Evolutionary conservation across 2,797 vertebrate genomes (phyloP), one percentile per base, ranked within the genome.

Genomic region (Rhinogobio ventralis): DNA sequence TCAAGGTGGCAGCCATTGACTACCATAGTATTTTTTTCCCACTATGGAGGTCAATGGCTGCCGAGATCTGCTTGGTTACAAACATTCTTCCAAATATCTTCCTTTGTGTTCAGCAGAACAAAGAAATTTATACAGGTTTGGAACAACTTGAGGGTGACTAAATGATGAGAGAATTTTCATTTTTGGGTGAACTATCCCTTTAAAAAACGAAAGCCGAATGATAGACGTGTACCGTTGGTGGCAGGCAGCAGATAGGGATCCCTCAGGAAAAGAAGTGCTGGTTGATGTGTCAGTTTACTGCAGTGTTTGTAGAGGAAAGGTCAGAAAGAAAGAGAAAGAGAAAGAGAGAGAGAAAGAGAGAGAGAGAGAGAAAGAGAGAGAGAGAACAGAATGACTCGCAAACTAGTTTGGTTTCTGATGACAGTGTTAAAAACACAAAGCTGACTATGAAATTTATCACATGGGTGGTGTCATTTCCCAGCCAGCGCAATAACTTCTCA

Each of bases 251-350:
- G 95, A 92, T 97, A 99, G 88, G 98, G 98, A 94, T 99, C 98
- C 94, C 97, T 96, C 90, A 97, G 96, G 94, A 97, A 99, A 91
- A 98, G 94, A 93, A 99, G 92, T 89, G 97, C 96, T 0, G 98
- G 98, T 95, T 99, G 98, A 95, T 99, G 98, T 93, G 97, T 97
- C 92, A 99, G 97, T 97, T 97, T 99, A 94, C 98, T 99, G 93
- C 88, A 95, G 87, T 86, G 91, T 93, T 83, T 84, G 71, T 1
- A 87, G 7, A 42, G 20, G 7, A 86, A 88, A 88, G 85, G 7
- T 36, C 20, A 51, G 39, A 57, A 9, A 55, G 1, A 1, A 7
- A 19, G 6, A 19, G 51, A 57, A 23, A 7, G 51, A 53, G 51
- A 55, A 17, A 51, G 0, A 0, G 49, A 19, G 17, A 19, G 49